A percentile compares a stretch with the other conserved stretches of the same genome.
These are phyloP conservation scores for Hirundo rustica DNA, from an alignment of 2,797 vertebrate genomes.

Conservation along the genomic window DNA sequence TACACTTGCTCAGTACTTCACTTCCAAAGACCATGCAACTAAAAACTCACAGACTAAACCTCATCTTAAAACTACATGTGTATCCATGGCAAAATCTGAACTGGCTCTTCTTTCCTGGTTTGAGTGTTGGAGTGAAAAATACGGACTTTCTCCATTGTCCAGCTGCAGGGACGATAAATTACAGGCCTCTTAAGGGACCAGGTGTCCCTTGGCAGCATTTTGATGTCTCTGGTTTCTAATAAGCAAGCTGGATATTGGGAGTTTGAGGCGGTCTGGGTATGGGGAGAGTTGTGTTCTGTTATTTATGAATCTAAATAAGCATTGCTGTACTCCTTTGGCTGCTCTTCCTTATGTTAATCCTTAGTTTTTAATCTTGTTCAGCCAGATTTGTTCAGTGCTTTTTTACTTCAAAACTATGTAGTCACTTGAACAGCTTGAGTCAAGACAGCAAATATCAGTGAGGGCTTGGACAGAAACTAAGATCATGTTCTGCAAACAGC, in stretches of 20 bases:
- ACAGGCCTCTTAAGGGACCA: conserved; percentile 49
- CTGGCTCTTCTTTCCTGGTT: neutral
- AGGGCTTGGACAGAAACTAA: neutral
- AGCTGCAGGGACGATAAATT: conserved; percentile 30
- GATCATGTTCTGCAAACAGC: neutral
- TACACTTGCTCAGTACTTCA: neutral
- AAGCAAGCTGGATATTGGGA: neutral
- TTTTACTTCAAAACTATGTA: neutral
- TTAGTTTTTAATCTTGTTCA: neutral
- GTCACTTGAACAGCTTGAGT: neutral
- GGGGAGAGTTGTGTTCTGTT: neutral
- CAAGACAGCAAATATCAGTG: neutral
- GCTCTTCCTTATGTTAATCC: neutral
- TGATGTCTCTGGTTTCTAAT: neutral
- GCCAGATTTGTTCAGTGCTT: neutral
- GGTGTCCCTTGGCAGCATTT: conserved; percentile 46
- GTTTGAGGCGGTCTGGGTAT: neutral
- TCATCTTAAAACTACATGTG: neutral
- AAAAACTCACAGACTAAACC: neutral
- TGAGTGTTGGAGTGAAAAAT: neutral
- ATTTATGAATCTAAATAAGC: neutral
- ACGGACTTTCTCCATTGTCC: neutral
- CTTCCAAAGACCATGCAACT: neutral
- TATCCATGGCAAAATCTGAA: neutral
- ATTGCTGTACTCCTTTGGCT: neutral